A percentile compares a stretch with the other conserved stretches of the same genome.
Conservation (phyloP, 2,113 vertebrate species). For the Sander vitreus region DNA sequence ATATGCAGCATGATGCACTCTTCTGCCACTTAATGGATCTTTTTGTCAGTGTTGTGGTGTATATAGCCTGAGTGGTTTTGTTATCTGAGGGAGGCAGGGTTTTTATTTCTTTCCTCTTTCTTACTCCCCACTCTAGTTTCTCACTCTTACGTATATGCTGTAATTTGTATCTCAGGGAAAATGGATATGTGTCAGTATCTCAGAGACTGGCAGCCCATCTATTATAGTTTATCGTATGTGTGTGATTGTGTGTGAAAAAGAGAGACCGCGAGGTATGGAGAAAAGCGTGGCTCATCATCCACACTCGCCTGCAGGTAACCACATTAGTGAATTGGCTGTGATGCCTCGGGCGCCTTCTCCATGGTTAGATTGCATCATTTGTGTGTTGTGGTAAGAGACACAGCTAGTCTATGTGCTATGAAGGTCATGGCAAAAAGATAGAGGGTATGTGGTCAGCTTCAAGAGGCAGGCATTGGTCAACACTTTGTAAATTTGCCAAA, state of each 20-base stretch:
- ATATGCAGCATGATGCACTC: conserved; percentile 29
- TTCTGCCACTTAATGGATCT: conserved; percentile 59
- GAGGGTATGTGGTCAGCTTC: conserved; percentile 19
- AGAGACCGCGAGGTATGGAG: background rate
- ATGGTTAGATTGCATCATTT: conserved; percentile 41
- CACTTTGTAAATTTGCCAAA: background rate
- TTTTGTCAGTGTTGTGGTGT: conserved; percentile 45
- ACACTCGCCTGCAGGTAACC: conserved; percentile 49
- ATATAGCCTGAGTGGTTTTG: conserved; percentile 22
- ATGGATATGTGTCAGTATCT: conserved; percentile 66
- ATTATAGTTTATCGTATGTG: conserved; percentile 38
- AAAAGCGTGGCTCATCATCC: conserved; percentile 29
- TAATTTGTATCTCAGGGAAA: conserved; percentile 63
- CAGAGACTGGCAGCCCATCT: conserved; percentile 52
- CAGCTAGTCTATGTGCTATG: background rate
- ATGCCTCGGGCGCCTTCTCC: conserved; percentile 8
- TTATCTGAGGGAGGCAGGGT: conserved; percentile 23
- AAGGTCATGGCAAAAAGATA: conserved; percentile 5
- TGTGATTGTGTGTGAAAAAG: conserved; percentile 20
- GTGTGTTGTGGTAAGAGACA: conserved; percentile 6
- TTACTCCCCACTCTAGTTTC: conserved; percentile 4
- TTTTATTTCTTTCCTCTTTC: conserved; percentile 4
- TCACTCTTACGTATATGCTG: conserved; percentile 15
- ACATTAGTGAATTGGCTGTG: conserved; percentile 35
- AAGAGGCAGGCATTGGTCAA: conserved; percentile 5